A percentile compares a stretch with the other conserved stretches of the same genome.
phyloP scores from a whole-genome alignment of 92 coral and sea anemone genomes.

The Palythoa caribaeorum region DNA sequence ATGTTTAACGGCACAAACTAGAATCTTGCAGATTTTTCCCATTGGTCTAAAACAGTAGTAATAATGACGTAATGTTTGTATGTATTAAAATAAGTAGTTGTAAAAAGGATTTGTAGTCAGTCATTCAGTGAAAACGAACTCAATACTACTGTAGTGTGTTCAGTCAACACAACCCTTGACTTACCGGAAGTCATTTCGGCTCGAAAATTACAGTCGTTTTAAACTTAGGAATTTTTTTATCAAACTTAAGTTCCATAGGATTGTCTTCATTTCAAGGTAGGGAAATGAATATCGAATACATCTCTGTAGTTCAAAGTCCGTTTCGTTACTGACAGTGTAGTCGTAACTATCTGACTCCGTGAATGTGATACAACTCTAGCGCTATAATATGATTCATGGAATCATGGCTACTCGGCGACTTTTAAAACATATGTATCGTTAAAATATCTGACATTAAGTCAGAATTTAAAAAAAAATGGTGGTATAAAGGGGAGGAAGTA shows the following conservation, averaged over 20 bases:
- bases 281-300: background rate
- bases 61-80: conserved; percentile 1
- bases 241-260: background rate
- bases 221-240: background rate
- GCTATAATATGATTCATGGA: background rate
- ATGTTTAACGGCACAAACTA: background rate
- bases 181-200: background rate
- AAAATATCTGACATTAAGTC: too few species aligned
- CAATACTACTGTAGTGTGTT: background rate
- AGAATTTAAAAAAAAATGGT: too few species aligned
- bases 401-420: too few species aligned
- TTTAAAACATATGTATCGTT: too few species aligned
- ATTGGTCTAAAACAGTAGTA: conserved; percentile 7
- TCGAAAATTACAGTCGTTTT: background rate
- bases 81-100: background rate
- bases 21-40: background rate
- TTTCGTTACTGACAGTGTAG: background rate
- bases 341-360: background rate
- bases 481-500: too few species aligned
- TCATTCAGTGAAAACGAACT: background rate
- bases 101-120: background rate
- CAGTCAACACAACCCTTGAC: background rate
- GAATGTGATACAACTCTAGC: background rate
- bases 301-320: background rate
- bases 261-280: background rate